phyloP scores from a whole-genome alignment of 1,140 invertebrate species.

The Onthophagus taurus region DNA sequence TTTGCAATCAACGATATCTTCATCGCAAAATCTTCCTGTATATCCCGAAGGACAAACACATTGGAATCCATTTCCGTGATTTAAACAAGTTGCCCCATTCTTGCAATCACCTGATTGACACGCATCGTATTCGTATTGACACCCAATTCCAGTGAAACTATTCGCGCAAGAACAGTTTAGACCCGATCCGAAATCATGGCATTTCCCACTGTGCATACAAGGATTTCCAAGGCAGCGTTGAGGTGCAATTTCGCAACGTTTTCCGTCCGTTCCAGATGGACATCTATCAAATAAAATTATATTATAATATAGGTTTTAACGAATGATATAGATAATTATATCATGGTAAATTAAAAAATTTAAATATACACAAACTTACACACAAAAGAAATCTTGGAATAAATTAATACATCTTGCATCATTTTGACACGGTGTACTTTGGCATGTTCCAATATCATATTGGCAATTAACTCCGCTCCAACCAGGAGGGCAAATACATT shows the following conservation, averaged over 20 bases:
- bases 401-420: constrained; percentile 86
- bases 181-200: constrained; percentile 90
- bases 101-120: constrained; percentile 80
- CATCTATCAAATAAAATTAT: constrained; percentile 48
- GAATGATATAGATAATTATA: not conserved
- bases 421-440: constrained; percentile 80
- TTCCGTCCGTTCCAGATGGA: constrained; percentile 86
- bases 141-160: constrained; percentile 78
- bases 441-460: constrained; percentile 77
- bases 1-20: constrained; percentile 87
- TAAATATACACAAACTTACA: constrained; percentile 49
- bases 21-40: constrained; percentile 81
- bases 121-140: constrained; percentile 88
- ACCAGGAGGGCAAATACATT: constrained; percentile 73
- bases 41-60: constrained; percentile 80
- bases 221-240: constrained; percentile 92
- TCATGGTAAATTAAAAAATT: constrained; percentile 6
- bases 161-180: constrained; percentile 85
- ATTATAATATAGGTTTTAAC: not conserved
- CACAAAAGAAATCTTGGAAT: constrained; percentile 94
- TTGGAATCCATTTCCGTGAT: constrained; percentile 73
- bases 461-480: constrained; percentile 88
- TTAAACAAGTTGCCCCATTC: constrained; percentile 85
- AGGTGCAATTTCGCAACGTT: constrained; percentile 90
- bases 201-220: constrained; percentile 90